phyloP scores from a whole-genome alignment of 2,113 vertebrate species.

The Gymnorhina tibicen region DNA sequence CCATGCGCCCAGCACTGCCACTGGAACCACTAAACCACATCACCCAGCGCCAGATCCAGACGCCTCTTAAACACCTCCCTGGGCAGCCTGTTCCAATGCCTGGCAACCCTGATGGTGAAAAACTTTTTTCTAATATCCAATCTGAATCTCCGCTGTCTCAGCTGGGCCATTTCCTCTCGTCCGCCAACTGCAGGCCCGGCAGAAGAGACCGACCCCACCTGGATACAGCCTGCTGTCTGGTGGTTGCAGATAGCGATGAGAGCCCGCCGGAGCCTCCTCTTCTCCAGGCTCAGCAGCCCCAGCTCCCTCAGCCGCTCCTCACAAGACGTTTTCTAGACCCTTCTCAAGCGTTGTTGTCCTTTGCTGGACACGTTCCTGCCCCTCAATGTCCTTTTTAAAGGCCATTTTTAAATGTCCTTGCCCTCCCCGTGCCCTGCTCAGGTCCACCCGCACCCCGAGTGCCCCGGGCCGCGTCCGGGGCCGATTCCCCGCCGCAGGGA shows the following conservation, averaged over 20 bases:
- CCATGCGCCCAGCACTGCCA: background rate
- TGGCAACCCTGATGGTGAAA: background rate
- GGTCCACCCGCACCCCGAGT: background rate
- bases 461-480: background rate
- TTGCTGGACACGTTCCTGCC: no score
- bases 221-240: background rate
- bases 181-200: background rate
- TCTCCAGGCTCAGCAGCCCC: accelerated
- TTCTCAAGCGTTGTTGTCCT: background rate
- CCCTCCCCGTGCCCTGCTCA: accelerated
- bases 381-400: background rate
- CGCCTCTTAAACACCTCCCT: background rate
- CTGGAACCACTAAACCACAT: background rate
- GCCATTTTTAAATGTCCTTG: accelerated
- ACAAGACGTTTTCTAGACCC: background rate
- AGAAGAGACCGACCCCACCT: background rate
- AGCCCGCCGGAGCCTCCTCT: background rate
- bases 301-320: background rate
- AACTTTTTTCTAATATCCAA: background rate
- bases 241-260: accelerated
- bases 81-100: no score
- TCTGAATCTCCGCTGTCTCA: no score
- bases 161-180: background rate
- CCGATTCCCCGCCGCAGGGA: background rate
- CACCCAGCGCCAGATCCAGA: no score